Base-by-base conservation (phyloP, 2,113 vertebrate species). In the Clarias macrocephalus region DNA sequence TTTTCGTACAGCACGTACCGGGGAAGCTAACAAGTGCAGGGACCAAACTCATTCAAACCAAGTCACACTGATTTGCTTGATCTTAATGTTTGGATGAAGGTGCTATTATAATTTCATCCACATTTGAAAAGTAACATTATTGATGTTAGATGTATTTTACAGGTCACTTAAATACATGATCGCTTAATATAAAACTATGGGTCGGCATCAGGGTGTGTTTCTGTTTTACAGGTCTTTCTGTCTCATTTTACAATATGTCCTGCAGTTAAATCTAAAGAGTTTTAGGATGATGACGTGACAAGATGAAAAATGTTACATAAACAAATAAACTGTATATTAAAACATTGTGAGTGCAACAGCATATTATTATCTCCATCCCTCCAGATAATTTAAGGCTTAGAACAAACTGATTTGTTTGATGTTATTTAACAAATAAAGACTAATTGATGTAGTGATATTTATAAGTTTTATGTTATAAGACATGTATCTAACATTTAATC, bases 1-100 rank as follows among this genome's bases (percentile, higher is more conserved):
- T 99, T 96, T 93, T 99, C 97, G 48, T 98, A 97, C 82, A 97
- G 95, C 56, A 99, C 97, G 0, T 97, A 98, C 93, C 94, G 95
- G 54, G 97, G 97, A 82, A 98, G 95, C 89, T 97, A 95, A 84
- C 91, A 21, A 11, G 16, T 12, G 30, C 56, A 54, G 54, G 25
- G 3, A 80, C 52, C 54, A 57, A 57, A 23, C 16, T 48, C 33
- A 73, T 56, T 28, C 21, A 73, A 21, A n/a, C 28, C 52, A 11
- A 30, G 33, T 56, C 81, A 62, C 30, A 23, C 28, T 72, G 10
- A 42, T 65, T 30, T 72, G 28, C 13, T 15, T 62, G 19, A 37
- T 73, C 68, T 5, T 60, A 56, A 19, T 28, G 37, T 19, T 63
- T n/a, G 25, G 68, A 28, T 75, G 30, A 42, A n/a, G 25, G 23